Evolutionary conservation across 2,113 vertebrate genomes (phyloP), one percentile per base, ranked within the genome.

Genomic region (Lampris megalopsis): DNA sequence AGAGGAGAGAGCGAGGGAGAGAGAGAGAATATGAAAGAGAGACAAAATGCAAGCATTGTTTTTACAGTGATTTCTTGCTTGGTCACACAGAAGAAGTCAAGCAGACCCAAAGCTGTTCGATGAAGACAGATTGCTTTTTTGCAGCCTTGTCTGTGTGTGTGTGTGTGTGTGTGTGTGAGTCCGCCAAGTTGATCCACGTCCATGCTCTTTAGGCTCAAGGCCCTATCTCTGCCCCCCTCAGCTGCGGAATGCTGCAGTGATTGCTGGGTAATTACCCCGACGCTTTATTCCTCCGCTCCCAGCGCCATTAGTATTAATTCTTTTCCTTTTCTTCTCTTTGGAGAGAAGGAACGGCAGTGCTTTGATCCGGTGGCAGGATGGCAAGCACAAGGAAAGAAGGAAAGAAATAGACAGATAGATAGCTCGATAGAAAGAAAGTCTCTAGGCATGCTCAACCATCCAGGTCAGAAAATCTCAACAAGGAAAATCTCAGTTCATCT

Each of bases 251-350:
- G 88, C 68, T 86, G 86, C 81, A 83, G 83, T 91, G 88, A 92
- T 91, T 91, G 89, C 86, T 86, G 88, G 89, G 86, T 90, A 91
- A 93, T 91, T 92, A 90, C 84, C 80, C 75, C 36, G 45, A 79
- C 63, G 78, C 89, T 87, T 89, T 88, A 87, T 85, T 75, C 84
- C 75, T 85, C 63, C 73, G 76, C 80, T 88, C 81, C 76, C 83
- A 90, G 80, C 83, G 73, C 86, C 80, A 86, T 91, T 88, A 90
- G 81, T 69, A 88, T 90, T 89, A 71, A 86, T 82, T 80, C 72
- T 86, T 67, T 77, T 80, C 75, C 76, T 85, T 85, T 82, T 82
- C 49, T 84, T 52, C 53, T 68, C 10, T 66, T 64, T 60, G 52
- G 73, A 80, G 71, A 58, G 67, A 71, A 67, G 60, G 75, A 86